Percentiles rank a stretch among this genome's conserved stretches.
phyloP scores from a whole-genome alignment of 1,140 invertebrate genomes.

The Cydia amplana region DNA sequence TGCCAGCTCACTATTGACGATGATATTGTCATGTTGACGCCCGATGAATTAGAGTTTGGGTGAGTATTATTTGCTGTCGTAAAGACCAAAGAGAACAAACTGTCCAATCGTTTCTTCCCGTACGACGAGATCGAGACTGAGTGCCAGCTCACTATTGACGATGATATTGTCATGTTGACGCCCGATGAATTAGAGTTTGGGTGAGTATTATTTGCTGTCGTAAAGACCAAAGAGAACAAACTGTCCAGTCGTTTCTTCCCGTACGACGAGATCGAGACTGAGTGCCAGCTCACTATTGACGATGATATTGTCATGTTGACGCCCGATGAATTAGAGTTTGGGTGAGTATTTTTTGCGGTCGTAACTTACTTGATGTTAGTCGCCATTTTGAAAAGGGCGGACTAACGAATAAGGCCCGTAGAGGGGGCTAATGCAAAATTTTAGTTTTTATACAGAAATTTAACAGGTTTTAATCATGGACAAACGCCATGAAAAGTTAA shows the following conservation, averaged over 20 bases:
- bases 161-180: constrained; percentile 97
- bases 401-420: no score
- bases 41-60: constrained; percentile 95
- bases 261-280: constrained; percentile 95
- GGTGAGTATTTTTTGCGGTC: constrained; percentile 71
- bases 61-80: no score
- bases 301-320: constrained; percentile 97
- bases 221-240: no score
- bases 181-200: constrained; percentile 96
- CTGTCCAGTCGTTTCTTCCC: constrained; percentile 87
- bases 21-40: constrained; percentile 96
- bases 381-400: no score
- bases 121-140: constrained; percentile 97
- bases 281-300: constrained; percentile 94
- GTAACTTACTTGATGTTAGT: no score
- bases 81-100: constrained; percentile 91
- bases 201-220: constrained; percentile 77
- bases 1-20: constrained; percentile 95
- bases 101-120: constrained; percentile 96
- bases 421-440: no score
- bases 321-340: constrained; percentile 95
- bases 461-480: no score
- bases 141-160: constrained; percentile 94
- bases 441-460: no score
- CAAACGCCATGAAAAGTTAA: no score